These are phyloP conservation scores for Columba livia DNA, from an alignment of 2,113 vertebrate genomes.

Conservation along the genomic window DNA sequence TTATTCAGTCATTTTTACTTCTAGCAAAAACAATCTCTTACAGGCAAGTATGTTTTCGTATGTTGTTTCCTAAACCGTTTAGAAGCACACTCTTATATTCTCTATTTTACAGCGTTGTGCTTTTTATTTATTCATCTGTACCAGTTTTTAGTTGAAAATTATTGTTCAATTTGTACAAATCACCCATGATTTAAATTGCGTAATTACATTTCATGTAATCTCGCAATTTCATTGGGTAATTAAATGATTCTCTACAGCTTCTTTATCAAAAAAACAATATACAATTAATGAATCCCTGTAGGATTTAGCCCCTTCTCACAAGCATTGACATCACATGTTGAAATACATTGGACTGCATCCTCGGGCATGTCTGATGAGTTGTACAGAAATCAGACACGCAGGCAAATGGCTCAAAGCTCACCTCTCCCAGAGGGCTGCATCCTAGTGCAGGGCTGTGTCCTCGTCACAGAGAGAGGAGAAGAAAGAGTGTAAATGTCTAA, in stretches of 20 bases:
- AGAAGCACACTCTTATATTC: constrained; percentile 48
- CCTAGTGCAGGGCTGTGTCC: neutral
- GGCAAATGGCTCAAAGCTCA: neutral
- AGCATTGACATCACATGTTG: constrained; percentile 58
- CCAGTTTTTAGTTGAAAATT: constrained; percentile 61
- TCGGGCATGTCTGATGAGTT: neutral
- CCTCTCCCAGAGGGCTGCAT: neutral
- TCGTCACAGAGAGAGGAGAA: neutral
- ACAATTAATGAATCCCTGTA: constrained; percentile 60
- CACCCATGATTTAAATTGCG: constrained; percentile 57
- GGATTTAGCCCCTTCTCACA: neutral
- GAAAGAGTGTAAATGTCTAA: neutral
- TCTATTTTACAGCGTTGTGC: constrained; percentile 68
- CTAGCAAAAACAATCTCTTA: constrained; percentile 36
- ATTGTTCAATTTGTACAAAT: constrained; percentile 59
- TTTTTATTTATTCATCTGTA: constrained; percentile 67
- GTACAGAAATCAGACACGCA: neutral
- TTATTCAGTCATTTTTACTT: constrained; percentile 46
- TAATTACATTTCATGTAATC: constrained; percentile 68
- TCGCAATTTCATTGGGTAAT: constrained; percentile 59
- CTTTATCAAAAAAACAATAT: constrained; percentile 61
- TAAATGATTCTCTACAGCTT: constrained; percentile 62
- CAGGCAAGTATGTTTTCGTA: constrained; percentile 48
- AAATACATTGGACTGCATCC: constrained; percentile 43
- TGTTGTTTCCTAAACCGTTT: constrained; percentile 38